A percentile compares a stretch with the other conserved stretches of the same genome.
Conservation (phyloP, 2,888 invertebrate genomes). For the Mesochorus sp. region DNA sequence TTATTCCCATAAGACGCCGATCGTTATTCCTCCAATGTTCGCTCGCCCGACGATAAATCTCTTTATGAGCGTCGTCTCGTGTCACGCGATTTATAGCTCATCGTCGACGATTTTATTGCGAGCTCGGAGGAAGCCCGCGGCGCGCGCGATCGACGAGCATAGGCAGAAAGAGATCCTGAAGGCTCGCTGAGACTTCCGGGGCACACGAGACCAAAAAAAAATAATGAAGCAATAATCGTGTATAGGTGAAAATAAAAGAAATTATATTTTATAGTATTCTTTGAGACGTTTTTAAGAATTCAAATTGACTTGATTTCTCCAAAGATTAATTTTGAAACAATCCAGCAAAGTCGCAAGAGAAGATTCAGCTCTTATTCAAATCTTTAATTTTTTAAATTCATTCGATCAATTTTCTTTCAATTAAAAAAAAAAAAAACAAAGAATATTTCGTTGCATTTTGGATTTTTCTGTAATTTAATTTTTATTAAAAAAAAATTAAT, state of each 20-base stretch:
- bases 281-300: too few species aligned
- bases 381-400: too few species aligned
- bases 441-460: too few species aligned
- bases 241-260: neutral
- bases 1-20: constrained; percentile 59
- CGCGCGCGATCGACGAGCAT: constrained; percentile 67
- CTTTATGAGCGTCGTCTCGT: constrained; percentile 75
- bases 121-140: constrained; percentile 61
- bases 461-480: too few species aligned
- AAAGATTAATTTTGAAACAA: too few species aligned
- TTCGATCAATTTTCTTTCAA: too few species aligned
- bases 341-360: too few species aligned
- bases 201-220: constrained; percentile 16
- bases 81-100: constrained; percentile 78
- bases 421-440: too few species aligned
- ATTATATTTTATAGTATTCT: too few species aligned
- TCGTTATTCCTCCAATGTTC: constrained; percentile 60
- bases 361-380: too few species aligned
- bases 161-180: constrained; percentile 72
- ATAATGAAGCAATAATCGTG: neutral
- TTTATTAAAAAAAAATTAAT: too few species aligned
- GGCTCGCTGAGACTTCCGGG: constrained; percentile 57
- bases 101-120: constrained; percentile 78
- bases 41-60: constrained; percentile 75
- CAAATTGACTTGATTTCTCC: too few species aligned